Base-by-base conservation (phyloP, 1,140 invertebrate genomes). In the Achatina immaculata region DNA sequence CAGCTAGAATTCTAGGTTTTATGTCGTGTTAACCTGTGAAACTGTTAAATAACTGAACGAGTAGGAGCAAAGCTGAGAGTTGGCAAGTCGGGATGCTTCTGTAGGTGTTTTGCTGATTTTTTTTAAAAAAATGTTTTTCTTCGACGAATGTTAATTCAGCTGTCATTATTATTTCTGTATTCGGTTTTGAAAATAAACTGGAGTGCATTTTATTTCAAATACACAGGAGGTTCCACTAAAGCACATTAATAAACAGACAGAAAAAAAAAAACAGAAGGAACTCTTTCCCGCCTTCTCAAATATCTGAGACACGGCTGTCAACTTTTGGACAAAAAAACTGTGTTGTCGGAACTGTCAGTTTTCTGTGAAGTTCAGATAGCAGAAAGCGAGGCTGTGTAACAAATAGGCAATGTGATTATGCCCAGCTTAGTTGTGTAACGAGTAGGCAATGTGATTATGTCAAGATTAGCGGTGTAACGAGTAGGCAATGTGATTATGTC, bases 401-500 rank as follows among this genome's bases (percentile, higher is more conserved):
- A n/a, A n/a, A n/a, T 55, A 55, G 21, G 48, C 19, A 6, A 55
- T 55, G 36, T 42, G 68, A 71, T 71, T 71, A 71, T 71, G 68
- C 42, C 68, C 40, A 38, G 38, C 38, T 16, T 19, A 71, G 38
- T n/a, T 21, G 24, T 71, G n/a, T n/a, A n/a, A n/a, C n/a, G n/a
- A 19, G 4, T 55, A 55, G 21, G 48, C 19, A 6, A 55, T 55
- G 36, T 42, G 68, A 71, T 71, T 71, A 71, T 71, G 68, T 71
- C 68, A 71, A 38, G 38, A 9, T 16, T 19, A 71, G 38, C 11
- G 38, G 24, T 71, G n/a, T n/a, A n/a, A n/a, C n/a, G n/a, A 19
- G 4, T 55, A 55, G 21, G 48, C 19, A 6, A 55, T 55, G 36
- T 42, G 68, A 71, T 71, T 71, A 71, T 71, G 68, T 71, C 68